Conservation (phyloP, 2,888 invertebrate species). For the Creontiades dilutus region DNA sequence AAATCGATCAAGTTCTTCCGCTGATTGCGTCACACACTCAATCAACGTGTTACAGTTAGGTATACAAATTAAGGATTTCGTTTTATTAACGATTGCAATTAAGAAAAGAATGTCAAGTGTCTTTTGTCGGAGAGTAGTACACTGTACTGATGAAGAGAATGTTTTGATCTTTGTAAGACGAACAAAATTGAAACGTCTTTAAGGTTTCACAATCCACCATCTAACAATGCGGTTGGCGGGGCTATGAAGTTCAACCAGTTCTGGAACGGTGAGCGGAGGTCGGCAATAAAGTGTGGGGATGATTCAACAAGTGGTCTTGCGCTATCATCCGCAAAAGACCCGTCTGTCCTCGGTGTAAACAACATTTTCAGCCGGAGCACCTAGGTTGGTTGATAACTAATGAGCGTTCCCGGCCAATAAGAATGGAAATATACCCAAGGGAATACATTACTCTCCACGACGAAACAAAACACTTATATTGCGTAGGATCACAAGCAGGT, state of each 20-base stretch:
- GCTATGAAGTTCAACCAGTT: background rate
- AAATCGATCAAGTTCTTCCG: too few relatives aligned
- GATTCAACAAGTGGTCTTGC: constrained; percentile 1
- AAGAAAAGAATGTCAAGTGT: too few relatives aligned
- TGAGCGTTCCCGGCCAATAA: background rate
- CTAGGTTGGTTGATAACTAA: background rate
- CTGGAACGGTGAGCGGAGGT: background rate
- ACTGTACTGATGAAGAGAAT: too few relatives aligned
- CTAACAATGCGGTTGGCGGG: background rate
- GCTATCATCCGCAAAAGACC: background rate
- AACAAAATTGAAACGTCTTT: too few relatives aligned
- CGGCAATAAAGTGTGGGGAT: background rate
- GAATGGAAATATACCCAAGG: background rate
- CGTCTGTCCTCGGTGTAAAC: background rate
- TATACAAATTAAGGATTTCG: too few relatives aligned
- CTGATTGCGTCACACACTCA: too few relatives aligned
- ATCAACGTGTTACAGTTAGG: too few relatives aligned
- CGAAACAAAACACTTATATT: background rate
- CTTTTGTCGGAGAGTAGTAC: too few relatives aligned
- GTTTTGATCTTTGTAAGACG: too few relatives aligned
- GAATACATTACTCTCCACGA: background rate
- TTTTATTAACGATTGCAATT: too few relatives aligned
- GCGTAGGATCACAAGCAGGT: background rate
- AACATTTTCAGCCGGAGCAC: background rate
- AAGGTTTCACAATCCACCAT: background rate